Evolutionary conservation across 2,888 invertebrate species (phyloP), one percentile per base, ranked within the genome.

Genomic region (Mechanitis messenoides): DNA sequence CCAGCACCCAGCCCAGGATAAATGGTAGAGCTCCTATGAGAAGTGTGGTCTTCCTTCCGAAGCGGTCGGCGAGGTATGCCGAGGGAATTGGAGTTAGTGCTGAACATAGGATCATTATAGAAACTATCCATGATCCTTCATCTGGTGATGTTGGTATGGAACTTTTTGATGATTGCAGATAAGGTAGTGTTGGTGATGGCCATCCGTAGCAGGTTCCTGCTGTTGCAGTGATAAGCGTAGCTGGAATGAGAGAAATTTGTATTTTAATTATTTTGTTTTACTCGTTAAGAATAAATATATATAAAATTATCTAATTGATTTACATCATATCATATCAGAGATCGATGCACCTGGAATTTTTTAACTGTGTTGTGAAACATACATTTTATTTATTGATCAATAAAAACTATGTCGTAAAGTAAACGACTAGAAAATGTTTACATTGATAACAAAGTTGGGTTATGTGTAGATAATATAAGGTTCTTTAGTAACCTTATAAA

Each of bases 1-100:
- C 90, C 69, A 93, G 80, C 45, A 93, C 75, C 93, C 94, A 94
- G 64, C 93, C 92, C 47, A 92, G 58, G 67, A 92, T 91, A 71
- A 93, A 91, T 0, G 93, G 93, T 6, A 93, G 71, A 0, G 92
- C 92, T 12, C 92, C 88, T 46, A 92, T 77, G 12, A 93, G 83
- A 1, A 94, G 84, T n/a, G 92, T 92, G 12, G 87, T 90, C 75
- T 94, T 94, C n/a, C 94, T 88, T n/a, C 94, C 94, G 64, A 93
- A 88, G 65, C 87, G 84, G 76, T 94, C 93, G 56, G 93, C 92
- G 63, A 92, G 79, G 73, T 92, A 89, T 9, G 93, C 93, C 6
- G 93, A 91, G 31, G 92, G 81, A 11, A 93, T 77, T 11, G 92
- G 92, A 55, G 93, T 93, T 46, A 92, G 81, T 3, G 93, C 92